Evolutionary conservation across 2,888 invertebrate genomes (phyloP).

Genomic region (Coelopa pilipes): DNA sequence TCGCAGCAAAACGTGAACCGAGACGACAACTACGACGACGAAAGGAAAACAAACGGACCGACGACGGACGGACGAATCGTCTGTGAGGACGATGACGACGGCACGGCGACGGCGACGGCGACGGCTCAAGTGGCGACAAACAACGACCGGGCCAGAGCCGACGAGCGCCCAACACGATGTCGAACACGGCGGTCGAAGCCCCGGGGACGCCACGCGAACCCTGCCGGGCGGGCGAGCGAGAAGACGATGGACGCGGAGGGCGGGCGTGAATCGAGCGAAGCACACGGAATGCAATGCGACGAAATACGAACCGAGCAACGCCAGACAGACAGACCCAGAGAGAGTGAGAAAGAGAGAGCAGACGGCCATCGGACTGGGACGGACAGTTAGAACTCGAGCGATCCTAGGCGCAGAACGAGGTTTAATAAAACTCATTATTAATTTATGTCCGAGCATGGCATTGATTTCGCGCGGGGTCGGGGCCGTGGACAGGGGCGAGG

Average conservation of each 20-base stretch:
- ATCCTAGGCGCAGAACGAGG: no score
- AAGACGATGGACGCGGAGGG: neutral
- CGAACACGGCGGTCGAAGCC: neutral
- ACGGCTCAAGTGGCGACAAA: constrained; percentile 26
- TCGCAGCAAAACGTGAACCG: neutral
- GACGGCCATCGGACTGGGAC: no score
- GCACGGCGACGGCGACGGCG: neutral
- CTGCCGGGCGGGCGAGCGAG: neutral
- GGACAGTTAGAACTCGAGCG: no score
- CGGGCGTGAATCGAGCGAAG: neutral
- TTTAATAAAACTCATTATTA: neutral
- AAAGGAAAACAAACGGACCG: neutral
- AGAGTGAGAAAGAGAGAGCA: no score
- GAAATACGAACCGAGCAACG: constrained; percentile 1
- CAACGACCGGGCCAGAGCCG: neutral
- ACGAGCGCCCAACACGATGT: neutral
- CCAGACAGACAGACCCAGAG: no score
- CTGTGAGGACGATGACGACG: neutral
- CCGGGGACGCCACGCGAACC: neutral
- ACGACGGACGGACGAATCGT: neutral
- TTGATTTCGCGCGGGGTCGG: neutral
- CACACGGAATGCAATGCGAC: constrained; percentile 3
- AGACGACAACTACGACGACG: neutral
- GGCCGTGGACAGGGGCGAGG: neutral
- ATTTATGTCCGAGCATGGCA: neutral